Percentiles rank a stretch among this genome's conserved stretches.
Evolutionary conservation across 2,797 vertebrate species (phyloP).

Genomic region (Lacerta agilis): DNA sequence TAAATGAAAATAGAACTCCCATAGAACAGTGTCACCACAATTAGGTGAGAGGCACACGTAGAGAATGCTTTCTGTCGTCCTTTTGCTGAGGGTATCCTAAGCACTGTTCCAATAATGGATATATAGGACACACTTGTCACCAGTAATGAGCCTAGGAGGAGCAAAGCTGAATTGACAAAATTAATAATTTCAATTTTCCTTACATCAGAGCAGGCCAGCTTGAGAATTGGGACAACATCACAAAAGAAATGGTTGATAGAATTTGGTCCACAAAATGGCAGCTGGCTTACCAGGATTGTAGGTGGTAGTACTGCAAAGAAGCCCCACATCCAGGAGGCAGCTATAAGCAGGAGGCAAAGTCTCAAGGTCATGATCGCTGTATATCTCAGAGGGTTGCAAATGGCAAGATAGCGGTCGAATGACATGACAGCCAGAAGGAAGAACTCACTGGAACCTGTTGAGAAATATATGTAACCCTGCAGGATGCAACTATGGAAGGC

Average conservation of each 20-base stretch:
- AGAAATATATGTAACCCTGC: conserved; percentile 63
- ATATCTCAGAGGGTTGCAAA: conserved; percentile 47
- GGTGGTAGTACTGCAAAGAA: conserved; percentile 25
- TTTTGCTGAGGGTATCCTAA: conserved; percentile 48
- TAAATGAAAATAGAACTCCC: conserved; percentile 61
- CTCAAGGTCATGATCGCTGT: conserved; percentile 34
- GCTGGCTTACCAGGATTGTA: too few species aligned
- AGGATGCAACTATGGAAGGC: conserved; percentile 59
- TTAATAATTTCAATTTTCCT: conserved; percentile 38
- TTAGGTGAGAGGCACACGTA: conserved; percentile 58
- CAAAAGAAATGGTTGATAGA: conserved; percentile 49
- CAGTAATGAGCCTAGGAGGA: conserved; percentile 45
- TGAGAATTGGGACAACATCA: conserved; percentile 55
- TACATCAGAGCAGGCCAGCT: conserved; percentile 32
- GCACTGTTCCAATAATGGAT: conserved; percentile 41
- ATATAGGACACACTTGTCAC: conserved; percentile 52
- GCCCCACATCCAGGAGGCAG: conserved; percentile 57
- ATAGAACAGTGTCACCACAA: conserved; percentile 62
- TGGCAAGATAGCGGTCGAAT: too few species aligned
- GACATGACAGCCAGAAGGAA: too few species aligned
- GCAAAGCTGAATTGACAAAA: conserved; percentile 42
- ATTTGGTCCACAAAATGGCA: conserved; percentile 26
- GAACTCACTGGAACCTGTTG: conserved; percentile 48
- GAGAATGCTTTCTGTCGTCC: conserved; percentile 9
- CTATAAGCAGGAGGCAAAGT: conserved; percentile 37